Evolutionary conservation across 2,113 vertebrate genomes (phyloP).

Genomic region (Malaclemys terrapin): DNA sequence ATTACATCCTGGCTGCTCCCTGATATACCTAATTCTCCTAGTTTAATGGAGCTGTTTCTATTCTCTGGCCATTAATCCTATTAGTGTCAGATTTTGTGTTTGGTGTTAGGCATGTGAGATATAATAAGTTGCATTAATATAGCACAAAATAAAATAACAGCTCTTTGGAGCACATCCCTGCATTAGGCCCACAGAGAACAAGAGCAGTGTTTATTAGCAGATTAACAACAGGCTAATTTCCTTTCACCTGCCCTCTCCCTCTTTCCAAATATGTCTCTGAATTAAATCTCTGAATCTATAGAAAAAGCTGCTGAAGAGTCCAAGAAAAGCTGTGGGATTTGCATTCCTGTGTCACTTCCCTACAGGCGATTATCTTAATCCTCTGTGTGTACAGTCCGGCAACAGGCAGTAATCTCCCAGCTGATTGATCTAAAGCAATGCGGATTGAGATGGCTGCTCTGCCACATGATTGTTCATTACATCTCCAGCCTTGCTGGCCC

Average conservation of each 20-base stretch:
- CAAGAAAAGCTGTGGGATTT: background rate
- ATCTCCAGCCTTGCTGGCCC: background rate
- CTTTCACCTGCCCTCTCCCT: background rate
- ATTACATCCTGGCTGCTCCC: constrained; percentile 39
- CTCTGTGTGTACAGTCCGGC: background rate
- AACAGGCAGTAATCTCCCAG: background rate
- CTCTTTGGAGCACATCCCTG: background rate
- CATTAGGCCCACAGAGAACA: background rate
- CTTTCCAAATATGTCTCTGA: background rate
- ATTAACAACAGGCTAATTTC: background rate
- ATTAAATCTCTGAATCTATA: background rate
- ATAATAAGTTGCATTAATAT: background rate
- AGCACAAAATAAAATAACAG: background rate
- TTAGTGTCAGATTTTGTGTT: background rate
- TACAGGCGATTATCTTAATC: background rate
- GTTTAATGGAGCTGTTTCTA: background rate
- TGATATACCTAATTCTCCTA: constrained; percentile 9
- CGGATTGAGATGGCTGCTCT: background rate
- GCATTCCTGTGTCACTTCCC: background rate
- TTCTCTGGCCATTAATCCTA: background rate
- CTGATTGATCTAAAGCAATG: background rate
- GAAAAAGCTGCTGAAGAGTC: background rate
- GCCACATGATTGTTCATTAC: background rate
- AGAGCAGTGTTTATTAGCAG: background rate
- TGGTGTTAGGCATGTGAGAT: background rate